Evolutionary conservation across 2,113 vertebrate genomes (phyloP), one percentile per base, ranked within the genome.

Genomic region (Lethenteron camtschaticum): DNA sequence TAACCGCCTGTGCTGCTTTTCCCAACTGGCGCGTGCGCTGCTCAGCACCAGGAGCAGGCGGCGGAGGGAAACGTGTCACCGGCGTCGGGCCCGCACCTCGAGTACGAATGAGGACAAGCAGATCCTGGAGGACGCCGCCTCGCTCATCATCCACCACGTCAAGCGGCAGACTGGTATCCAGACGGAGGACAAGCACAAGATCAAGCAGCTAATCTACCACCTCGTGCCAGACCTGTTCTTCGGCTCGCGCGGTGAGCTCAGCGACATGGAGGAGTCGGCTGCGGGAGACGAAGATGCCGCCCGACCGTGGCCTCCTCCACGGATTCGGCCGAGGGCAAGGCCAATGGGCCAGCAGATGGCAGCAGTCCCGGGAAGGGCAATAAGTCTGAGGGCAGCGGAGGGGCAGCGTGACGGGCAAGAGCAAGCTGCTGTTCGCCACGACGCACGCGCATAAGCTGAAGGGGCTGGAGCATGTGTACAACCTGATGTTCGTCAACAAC

Each of bases 161-260:
- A 99, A 96, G 74, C 78, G 95, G 70, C 92, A 99, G 76, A 85
- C 86, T 0, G 86, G 91, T 74, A 97, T 99, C 81, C 89, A 95
- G 77, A 95, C 95, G 68, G 95, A 96, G 73, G 95, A 99, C 86
- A 99, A 99, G 77, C 90, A 91, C 78, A 97, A 97, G 78, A 99
- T 99, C 81, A 97, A 97, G 77, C 92, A 96, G 78, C 88, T 99
- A 72, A 87, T 99, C 82, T 85, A 90, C 76, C 92, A 99, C 79
- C 91, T 99, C 79, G 84, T 99, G 79, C 92, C 95, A 2, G 95
- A 97, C 79, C 79, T 97, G 77, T 86, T 97, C 60, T 99, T 99
- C 56, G 82, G 89, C 56, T 88, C 84, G 77, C 83, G 92, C 57
- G 88, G 89, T 0, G 88, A 90, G 72, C 87, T 99, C 69, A 94